Percentiles rank a stretch among this genome's conserved stretches.
Evolutionary conservation across 2,113 vertebrate species (phyloP).

Genomic region (Cynoglossus semilaevis): DNA sequence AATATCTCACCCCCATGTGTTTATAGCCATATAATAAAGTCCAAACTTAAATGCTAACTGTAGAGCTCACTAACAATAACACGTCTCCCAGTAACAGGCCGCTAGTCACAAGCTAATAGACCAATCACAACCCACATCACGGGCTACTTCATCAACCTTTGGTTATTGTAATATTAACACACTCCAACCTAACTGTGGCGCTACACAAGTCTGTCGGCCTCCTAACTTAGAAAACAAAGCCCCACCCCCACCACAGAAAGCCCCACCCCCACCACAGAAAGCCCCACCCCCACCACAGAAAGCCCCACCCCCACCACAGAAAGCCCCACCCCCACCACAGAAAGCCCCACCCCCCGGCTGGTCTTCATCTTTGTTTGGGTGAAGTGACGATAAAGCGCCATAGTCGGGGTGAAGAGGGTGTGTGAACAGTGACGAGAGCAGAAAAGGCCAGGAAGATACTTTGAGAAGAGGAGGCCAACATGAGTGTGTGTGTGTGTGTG

Average conservation of each 20-base stretch:
- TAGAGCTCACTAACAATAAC: too few species aligned
- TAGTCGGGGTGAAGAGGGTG: constrained; percentile 23
- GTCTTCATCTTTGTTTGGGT: constrained; percentile 60
- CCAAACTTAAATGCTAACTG: too few species aligned
- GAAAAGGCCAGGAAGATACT: constrained; percentile 14
- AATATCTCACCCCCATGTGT: too few species aligned
- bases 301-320: background rate
- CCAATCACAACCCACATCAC: too few species aligned
- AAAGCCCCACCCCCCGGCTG: background rate
- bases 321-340: background rate
- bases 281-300: background rate
- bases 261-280: background rate
- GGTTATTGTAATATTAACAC: too few species aligned
- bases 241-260: background rate
- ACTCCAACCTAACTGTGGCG: too few species aligned
- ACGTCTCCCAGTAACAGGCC: too few species aligned
- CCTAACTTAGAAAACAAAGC: too few species aligned
- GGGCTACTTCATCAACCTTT: too few species aligned
- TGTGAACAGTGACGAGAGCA: constrained; percentile 17
- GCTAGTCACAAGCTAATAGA: too few species aligned
- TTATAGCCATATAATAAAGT: too few species aligned
- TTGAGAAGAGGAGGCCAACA: constrained; percentile 8
- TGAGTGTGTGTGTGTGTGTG: constrained; percentile 4
- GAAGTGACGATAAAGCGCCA: constrained; percentile 18
- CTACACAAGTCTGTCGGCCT: too few species aligned